These are phyloP conservation scores for Ellobium chinense DNA, from an alignment of 2,888 invertebrate genomes.

Conservation along the genomic window DNA sequence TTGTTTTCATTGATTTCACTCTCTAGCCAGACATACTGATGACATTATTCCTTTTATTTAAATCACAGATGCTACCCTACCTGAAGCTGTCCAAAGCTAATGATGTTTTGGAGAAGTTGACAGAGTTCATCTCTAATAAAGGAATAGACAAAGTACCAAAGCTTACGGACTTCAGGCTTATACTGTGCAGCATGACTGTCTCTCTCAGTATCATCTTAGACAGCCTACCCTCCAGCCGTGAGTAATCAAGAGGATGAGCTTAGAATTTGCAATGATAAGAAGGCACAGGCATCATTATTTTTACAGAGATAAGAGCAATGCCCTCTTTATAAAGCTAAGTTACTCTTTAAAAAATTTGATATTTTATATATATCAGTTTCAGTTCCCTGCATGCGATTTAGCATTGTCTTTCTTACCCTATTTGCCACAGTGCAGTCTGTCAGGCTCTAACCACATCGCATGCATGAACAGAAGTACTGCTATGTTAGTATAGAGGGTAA, in stretches of 20 bases:
- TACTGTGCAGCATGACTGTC: neutral
- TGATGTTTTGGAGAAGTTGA: conserved; percentile 16
- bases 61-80: conserved; percentile 7
- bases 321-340: no score
- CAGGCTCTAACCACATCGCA: no score
- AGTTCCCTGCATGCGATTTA: neutral
- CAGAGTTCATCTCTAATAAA: neutral
- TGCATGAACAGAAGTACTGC: no score
- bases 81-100: neutral
- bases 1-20: no score
- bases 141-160: neutral
- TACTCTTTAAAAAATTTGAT: no score
- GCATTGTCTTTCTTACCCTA: no score
- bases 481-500: no score
- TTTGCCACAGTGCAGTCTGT: no score
- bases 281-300: neutral
- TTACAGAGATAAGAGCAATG: neutral
- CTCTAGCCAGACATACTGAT: no score
- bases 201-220: neutral
- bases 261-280: neutral
- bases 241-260: neutral
- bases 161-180: neutral
- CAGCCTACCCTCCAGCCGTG: neutral
- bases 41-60: neutral
- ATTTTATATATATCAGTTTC: neutral